Percentiles rank a stretch among this genome's conserved stretches.
Conservation (phyloP, 2,888 invertebrate genomes). For the Ennomos erosarius region DNA sequence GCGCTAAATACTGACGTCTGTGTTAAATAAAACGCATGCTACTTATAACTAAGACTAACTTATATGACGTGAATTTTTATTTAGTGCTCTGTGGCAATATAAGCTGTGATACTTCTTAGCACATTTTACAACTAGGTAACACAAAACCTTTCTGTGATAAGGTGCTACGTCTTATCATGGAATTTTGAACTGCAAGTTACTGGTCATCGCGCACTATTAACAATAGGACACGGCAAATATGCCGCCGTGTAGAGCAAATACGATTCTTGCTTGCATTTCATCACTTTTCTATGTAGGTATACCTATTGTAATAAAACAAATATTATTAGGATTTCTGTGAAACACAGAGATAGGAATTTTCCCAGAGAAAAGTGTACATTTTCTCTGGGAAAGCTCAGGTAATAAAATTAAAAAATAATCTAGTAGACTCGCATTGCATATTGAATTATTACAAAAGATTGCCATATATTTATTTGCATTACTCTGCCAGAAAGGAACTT, state of each 20-base stretch:
- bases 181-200: neutral
- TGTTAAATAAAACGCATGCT: too few species aligned
- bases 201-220: conserved; percentile 6
- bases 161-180: neutral
- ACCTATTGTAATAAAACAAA: too few species aligned
- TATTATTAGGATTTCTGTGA: too few species aligned
- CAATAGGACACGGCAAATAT: conserved; percentile 14
- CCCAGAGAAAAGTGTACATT: too few species aligned
- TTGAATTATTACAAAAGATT: too few species aligned
- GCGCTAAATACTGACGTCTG: conserved; percentile 21
- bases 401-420: too few species aligned
- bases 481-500: neutral
- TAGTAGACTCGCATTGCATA: too few species aligned
- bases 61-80: too few species aligned
- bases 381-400: too few species aligned
- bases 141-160: conserved; percentile 1
- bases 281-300: neutral
- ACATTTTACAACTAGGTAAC: neutral
- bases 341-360: too few species aligned
- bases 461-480: neutral
- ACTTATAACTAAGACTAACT: too few species aligned
- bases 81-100: neutral
- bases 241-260: conserved; percentile 13
- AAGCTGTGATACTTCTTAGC: neutral
- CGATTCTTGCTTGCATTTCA: conserved; percentile 2